Percentiles rank a stretch among this genome's conserved stretches.
phyloP scores from a whole-genome alignment of 2,888 invertebrate species.

The Drosophila antonietae region DNA sequence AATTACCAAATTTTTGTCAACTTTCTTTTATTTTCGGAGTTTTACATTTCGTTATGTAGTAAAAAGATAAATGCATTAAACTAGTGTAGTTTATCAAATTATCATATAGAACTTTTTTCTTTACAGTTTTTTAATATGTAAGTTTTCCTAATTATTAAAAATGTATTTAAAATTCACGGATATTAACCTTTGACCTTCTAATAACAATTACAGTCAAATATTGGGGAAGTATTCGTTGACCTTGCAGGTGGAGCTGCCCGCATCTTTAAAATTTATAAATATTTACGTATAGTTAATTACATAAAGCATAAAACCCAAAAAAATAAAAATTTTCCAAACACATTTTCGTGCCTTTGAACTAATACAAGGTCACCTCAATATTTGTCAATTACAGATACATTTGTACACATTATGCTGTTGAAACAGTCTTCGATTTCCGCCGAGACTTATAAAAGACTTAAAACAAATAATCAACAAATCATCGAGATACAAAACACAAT shows the following conservation, averaged over 20 bases:
- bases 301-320: neutral
- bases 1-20: no score
- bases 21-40: no score
- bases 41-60: no score
- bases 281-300: neutral
- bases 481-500: conserved; percentile 40
- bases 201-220: neutral
- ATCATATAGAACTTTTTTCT: neutral
- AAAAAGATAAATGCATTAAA: no score
- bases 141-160: neutral
- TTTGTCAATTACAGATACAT: conserved; percentile 24
- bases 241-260: conserved; percentile 35
- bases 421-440: conserved; percentile 41
- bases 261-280: conserved; percentile 24
- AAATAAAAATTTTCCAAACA: conserved; percentile 27
- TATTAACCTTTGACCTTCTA: conserved; percentile 25
- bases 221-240: neutral
- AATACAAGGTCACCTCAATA: conserved; percentile 51
- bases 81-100: no score
- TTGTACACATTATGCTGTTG: conserved; percentile 10
- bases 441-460: conserved; percentile 36
- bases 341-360: conserved; percentile 48
- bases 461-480: conserved; percentile 49
- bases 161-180: neutral
- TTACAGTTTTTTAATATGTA: neutral